Conservation (phyloP, 1,140 invertebrate genomes). For the Drosophila arizonae region DNA sequence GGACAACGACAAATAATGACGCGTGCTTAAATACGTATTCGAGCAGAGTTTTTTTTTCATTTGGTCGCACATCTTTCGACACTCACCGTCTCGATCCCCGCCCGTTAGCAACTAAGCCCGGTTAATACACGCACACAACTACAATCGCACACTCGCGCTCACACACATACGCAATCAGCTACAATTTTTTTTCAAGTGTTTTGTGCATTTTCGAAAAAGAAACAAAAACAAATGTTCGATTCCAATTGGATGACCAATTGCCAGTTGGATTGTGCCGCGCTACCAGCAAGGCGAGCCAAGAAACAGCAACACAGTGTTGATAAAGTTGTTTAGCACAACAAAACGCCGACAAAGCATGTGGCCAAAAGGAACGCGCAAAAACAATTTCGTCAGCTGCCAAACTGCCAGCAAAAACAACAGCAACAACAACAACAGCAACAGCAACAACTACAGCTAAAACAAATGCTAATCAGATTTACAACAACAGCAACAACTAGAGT, state of each 20-base stretch:
- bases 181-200: constrained; percentile 53
- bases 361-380: constrained; percentile 25
- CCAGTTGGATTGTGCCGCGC: constrained; percentile 35
- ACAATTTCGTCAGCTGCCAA: constrained; percentile 30
- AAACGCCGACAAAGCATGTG: constrained; percentile 16
- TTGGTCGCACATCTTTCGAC: constrained; percentile 18
- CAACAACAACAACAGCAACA: constrained; percentile 2
- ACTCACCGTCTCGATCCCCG: constrained; percentile 5
- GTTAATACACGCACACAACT: constrained; percentile 13
- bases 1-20: constrained; percentile 38
- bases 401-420: constrained; percentile 25
- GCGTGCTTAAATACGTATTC: constrained; percentile 10
- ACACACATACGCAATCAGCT: constrained; percentile 20
- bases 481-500: constrained; percentile 25
- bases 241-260: constrained; percentile 28
- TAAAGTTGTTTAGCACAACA: constrained; percentile 38
- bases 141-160: constrained; percentile 7
- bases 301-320: constrained; percentile 21
- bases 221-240: constrained; percentile 16
- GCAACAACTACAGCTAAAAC: constrained; percentile 5
- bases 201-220: constrained; percentile 18
- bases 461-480: constrained; percentile 21
- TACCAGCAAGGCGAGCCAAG: constrained; percentile 7
- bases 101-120: neutral
- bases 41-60: constrained; percentile 7